Conservation (phyloP, 2,797 vertebrate species). For the Sebastes dallii region DNA sequence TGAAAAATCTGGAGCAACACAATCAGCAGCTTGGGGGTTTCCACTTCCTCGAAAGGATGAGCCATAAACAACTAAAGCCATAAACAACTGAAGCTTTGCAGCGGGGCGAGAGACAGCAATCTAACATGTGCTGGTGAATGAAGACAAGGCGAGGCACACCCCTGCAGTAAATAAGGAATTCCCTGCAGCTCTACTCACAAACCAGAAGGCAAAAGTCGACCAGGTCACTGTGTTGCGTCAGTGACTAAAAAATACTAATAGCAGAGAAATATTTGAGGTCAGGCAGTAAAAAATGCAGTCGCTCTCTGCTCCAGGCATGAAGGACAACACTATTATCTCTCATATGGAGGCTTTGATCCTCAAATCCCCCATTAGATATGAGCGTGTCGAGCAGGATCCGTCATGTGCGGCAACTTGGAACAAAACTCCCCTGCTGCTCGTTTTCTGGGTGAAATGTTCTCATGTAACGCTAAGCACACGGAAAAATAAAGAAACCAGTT, state of each 20-base stretch:
- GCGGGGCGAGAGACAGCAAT: conserved; percentile 52
- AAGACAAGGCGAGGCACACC: conserved; percentile 61
- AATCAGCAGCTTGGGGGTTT: conserved; percentile 53
- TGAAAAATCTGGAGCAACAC: conserved; percentile 23
- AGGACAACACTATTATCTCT: conserved; percentile 27
- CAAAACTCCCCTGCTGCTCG: conserved; percentile 13
- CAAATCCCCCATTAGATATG: conserved; percentile 4
- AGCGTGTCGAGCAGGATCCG: conserved; percentile 3
- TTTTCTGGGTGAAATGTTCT: conserved; percentile 23
- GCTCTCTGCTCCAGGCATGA: conserved; percentile 24
- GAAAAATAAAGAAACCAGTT: conserved; percentile 41
- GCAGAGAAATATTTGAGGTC: conserved; percentile 50
- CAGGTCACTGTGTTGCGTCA: conserved; percentile 59
- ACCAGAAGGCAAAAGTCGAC: conserved; percentile 58
- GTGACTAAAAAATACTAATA: conserved; percentile 32
- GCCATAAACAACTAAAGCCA: conserved; percentile 55
- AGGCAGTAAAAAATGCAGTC: conserved; percentile 47
- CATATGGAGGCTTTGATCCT: conserved; percentile 41
- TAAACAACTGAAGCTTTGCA: conserved; percentile 58
- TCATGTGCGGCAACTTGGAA: conserved; percentile 25
- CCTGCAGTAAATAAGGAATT: conserved; percentile 74
- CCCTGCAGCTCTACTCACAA: conserved; percentile 57
- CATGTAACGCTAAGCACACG: conserved; percentile 8
- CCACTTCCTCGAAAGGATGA: conserved; percentile 48
- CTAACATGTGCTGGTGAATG: conserved; percentile 55